These are phyloP conservation scores for Zosterops lateralis DNA, from an alignment of 2,113 vertebrate species.

Conservation along the genomic window DNA sequence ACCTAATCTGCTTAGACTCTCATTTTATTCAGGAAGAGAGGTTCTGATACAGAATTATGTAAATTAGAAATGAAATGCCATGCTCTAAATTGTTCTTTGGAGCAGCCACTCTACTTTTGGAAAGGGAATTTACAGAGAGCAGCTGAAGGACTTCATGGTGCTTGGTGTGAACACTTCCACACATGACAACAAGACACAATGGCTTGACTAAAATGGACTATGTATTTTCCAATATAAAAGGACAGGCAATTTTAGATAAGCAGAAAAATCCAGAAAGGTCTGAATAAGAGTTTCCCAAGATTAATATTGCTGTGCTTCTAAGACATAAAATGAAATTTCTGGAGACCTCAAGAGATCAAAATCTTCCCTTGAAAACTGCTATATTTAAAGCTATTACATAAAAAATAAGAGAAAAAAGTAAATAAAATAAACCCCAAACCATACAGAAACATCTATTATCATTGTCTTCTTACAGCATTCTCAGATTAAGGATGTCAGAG, in stretches of 20 bases:
- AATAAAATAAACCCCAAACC: not conserved
- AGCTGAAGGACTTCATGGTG: not conserved
- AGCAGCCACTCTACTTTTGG: not conserved
- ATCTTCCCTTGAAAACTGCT: not conserved
- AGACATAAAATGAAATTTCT: not conserved
- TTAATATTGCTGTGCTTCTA: not conserved
- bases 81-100: not conserved
- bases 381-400: not conserved
- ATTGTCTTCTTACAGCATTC: not conserved
- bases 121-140: not conserved
- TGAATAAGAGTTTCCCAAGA: not conserved
- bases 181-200: not conserved
- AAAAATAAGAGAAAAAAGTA: not conserved
- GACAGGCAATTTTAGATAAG: not conserved
- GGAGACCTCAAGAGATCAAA: not conserved
- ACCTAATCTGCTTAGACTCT: not conserved
- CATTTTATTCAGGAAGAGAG: not conserved
- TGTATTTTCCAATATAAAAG: not conserved
- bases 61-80: not conserved
- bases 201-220: not conserved
- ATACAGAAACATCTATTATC: not conserved
- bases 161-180: not conserved
- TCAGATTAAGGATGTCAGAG: not conserved
- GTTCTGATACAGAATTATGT: not conserved
- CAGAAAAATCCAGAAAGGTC: not conserved